Evolutionary conservation across 2,113 vertebrate genomes (phyloP), one percentile per base, ranked within the genome.

Genomic region (Phycodurus eques): DNA sequence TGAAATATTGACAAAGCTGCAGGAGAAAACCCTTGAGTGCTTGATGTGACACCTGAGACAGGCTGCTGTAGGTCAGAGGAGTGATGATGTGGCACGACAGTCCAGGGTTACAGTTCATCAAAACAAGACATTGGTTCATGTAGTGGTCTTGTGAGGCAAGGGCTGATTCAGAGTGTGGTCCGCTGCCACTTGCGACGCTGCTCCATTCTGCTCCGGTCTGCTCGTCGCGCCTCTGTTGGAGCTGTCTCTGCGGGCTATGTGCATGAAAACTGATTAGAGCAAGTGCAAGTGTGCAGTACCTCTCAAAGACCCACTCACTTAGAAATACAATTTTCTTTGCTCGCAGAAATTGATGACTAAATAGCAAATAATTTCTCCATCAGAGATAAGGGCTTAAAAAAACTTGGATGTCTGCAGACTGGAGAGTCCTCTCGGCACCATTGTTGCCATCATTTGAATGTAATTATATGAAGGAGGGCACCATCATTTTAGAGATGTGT

Each of bases 1-100:
- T 83, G 74, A 86, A 80, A 82, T 74, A 83, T 86, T 82, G 46
- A 84, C 74, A 68, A 63, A 49, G 64, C 64, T 70, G 13, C 69
- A 65, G 75, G 64, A 47, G 44, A 47, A 76, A 53, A 44, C 20
- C 43, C 64, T 27, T 20, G 44, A 79, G 46, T 74, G 74, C 68
- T 44, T 61, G 74, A 84, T 80, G 70, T 6, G 1, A 47, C 71
- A 78, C 74, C 76, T 81, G 74, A 83, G 79, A 72, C 67, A 77
- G 70, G 70, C 39, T 81, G 78, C 78, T 80, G 73, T 57, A 80
- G 77, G 43, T 20, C 78, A 65, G 57, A 68, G 49, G 62, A 70
- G 47, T 53, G 69, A 22, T 83, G 76, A 83, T 76, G 76, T 66
- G 77, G 72, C 72, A 74, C 62, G 59, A 68, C 71, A 75, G 76